Evolutionary conservation across 2,888 invertebrate species (phyloP).

Genomic region (Lymantria monacha): DNA sequence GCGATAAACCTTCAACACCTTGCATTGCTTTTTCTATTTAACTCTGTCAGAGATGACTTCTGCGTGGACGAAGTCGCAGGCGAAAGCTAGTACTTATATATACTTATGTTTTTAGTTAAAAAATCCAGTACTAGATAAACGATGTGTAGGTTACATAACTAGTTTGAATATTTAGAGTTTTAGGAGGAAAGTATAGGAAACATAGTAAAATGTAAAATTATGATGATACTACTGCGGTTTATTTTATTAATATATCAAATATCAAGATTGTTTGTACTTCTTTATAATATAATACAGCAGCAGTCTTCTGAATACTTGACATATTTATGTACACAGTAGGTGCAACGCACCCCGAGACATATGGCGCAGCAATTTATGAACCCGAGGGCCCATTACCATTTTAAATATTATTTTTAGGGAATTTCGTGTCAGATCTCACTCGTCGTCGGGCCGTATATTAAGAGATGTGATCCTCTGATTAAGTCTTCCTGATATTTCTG

Average conservation of each 20-base stretch:
- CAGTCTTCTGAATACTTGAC: slow-evolving; percentile 77
- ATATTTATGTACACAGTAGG: slow-evolving; percentile 81
- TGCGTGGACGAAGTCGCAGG: too few relatives aligned
- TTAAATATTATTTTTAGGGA: slow-evolving; percentile 83
- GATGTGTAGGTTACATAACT: too few relatives aligned
- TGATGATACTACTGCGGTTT: not conserved
- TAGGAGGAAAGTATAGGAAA: too few relatives aligned
- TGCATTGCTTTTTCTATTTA: too few relatives aligned
- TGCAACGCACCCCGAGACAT: slow-evolving; percentile 73
- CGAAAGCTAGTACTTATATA: too few relatives aligned
- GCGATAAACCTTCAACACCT: too few relatives aligned
- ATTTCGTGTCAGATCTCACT: slow-evolving; percentile 82
- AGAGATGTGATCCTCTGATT: slow-evolving; percentile 81
- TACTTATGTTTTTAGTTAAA: too few relatives aligned
- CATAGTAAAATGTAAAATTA: too few relatives aligned
- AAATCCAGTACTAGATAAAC: too few relatives aligned
- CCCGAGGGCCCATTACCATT: slow-evolving; percentile 79
- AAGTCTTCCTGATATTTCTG: slow-evolving; percentile 70
- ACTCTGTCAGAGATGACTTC: too few relatives aligned
- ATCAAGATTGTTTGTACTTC: slow-evolving; percentile 53
- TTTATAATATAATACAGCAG: slow-evolving; percentile 60
- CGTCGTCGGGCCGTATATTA: slow-evolving; percentile 76
- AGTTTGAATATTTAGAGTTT: too few relatives aligned
- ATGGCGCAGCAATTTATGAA: slow-evolving; percentile 82
- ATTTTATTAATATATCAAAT: slow-evolving; percentile 20